A percentile compares a stretch with the other conserved stretches of the same genome.
Conservation (phyloP, 2,113 vertebrate genomes). For the Lophotis ruficrista region DNA sequence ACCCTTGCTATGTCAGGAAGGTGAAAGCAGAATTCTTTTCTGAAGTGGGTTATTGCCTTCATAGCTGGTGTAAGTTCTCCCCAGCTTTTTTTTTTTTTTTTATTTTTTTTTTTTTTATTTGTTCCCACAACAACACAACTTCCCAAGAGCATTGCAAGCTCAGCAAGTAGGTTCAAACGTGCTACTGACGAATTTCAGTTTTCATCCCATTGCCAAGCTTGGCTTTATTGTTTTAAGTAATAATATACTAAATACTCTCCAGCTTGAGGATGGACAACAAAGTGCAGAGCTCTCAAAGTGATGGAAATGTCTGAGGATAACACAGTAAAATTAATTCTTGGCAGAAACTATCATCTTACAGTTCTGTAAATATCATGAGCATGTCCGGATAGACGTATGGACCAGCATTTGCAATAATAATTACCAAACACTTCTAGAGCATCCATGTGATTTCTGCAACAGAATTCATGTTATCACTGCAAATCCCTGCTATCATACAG, state of each 20-base stretch:
- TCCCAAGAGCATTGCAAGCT: neutral
- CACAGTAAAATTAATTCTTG: neutral
- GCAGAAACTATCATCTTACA: neutral
- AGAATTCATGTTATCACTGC: neutral
- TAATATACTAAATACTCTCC: neutral
- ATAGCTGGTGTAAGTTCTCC: neutral
- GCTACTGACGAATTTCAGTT: neutral
- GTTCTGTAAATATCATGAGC: neutral
- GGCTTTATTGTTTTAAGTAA: neutral
- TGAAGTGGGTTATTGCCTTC: neutral
- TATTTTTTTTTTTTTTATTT: neutral
- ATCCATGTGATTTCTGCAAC: neutral
- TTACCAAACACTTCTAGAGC: neutral
- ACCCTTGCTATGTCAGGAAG: neutral
- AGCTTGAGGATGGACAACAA: neutral
- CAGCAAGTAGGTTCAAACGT: rapidly evolving
- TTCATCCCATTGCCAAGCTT: neutral
- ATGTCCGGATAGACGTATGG: neutral
- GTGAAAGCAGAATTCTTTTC: neutral
- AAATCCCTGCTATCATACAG: neutral
- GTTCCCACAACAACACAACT: neutral
- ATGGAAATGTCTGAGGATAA: neutral
- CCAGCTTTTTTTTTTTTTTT: neutral
- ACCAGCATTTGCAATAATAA: neutral
- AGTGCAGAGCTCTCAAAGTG: neutral